phyloP scores from a whole-genome alignment of 2,888 invertebrate genomes.

The Acleris holmiana region DNA sequence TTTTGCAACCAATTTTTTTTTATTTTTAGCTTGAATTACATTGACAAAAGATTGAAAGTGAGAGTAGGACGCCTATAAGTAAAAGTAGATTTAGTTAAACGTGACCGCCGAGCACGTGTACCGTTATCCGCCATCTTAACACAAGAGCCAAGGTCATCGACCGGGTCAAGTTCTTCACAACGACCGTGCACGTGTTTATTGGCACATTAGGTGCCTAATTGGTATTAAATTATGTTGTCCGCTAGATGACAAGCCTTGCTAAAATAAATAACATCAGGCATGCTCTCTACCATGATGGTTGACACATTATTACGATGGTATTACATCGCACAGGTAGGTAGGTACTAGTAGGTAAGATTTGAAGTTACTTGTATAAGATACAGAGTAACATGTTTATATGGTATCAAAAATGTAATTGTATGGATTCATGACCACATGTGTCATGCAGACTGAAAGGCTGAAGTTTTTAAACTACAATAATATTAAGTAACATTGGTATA shows the following conservation, averaged over 20 bases:
- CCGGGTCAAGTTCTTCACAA: conserved; percentile 16
- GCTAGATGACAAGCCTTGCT: not conserved
- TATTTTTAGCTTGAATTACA: too few relatives aligned
- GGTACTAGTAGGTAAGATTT: too few relatives aligned
- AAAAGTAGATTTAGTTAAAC: conserved; percentile 7
- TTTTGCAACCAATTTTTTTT: too few relatives aligned
- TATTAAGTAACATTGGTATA: too few relatives aligned
- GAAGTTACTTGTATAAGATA: too few relatives aligned
- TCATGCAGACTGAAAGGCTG: too few relatives aligned
- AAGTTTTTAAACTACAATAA: too few relatives aligned
- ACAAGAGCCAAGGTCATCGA: conserved; percentile 30
- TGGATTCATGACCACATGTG: too few relatives aligned
- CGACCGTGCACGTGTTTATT: conserved; percentile 19
- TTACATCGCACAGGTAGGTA: not conserved
- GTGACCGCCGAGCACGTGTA: conserved; percentile 32
- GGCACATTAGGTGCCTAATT: conserved; percentile 5
- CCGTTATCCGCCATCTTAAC: conserved; percentile 36
- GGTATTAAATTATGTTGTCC: not conserved
- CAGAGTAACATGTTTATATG: too few relatives aligned
- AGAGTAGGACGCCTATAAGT: not conserved
- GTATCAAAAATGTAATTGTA: too few relatives aligned
- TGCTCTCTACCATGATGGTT: not conserved
- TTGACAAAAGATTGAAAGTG: not conserved
- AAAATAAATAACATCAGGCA: not conserved
- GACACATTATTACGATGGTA: conserved; percentile 7